These are phyloP conservation scores for Solenodon paradoxus DNA, from an alignment of 2,113 vertebrate species.

Conservation along the genomic window DNA sequence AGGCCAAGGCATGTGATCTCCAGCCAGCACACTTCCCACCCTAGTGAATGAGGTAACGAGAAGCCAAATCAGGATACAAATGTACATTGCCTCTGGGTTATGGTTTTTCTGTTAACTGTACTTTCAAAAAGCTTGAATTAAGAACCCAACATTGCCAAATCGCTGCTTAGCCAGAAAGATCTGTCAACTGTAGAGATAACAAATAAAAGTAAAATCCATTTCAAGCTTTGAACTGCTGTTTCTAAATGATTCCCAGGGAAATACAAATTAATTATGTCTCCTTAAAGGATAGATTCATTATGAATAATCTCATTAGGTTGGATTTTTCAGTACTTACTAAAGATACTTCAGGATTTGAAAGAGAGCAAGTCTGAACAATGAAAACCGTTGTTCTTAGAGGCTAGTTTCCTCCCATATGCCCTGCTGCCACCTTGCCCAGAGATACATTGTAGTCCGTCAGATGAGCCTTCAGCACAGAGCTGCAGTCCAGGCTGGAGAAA, in stretches of 20 bases:
- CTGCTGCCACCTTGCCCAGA: neutral
- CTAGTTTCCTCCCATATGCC: neutral
- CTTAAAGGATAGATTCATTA: neutral
- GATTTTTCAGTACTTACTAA: neutral
- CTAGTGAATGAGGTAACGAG: slow-evolving; percentile 32
- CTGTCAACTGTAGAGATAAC: slow-evolving; percentile 15
- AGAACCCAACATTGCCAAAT: neutral
- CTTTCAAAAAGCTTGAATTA: neutral
- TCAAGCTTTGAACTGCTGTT: slow-evolving; percentile 37
- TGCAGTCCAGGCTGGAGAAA: neutral
- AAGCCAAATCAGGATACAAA: slow-evolving; percentile 35
- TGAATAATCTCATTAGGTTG: neutral
- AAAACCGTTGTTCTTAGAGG: neutral
- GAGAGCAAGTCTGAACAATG: neutral
- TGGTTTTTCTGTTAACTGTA: neutral
- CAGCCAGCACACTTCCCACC: neutral
- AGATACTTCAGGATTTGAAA: neutral
- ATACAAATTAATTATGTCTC: slow-evolving; percentile 28
- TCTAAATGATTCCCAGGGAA: neutral
- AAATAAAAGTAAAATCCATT: slow-evolving; percentile 28
- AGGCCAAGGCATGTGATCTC: slow-evolving; percentile 39
- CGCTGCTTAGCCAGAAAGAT: neutral
- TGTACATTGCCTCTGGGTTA: neutral
- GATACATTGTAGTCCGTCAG: neutral
- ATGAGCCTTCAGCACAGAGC: neutral